phyloP scores from a whole-genome alignment of 2,113 vertebrate genomes.

The Pygoscelis antarcticus region DNA sequence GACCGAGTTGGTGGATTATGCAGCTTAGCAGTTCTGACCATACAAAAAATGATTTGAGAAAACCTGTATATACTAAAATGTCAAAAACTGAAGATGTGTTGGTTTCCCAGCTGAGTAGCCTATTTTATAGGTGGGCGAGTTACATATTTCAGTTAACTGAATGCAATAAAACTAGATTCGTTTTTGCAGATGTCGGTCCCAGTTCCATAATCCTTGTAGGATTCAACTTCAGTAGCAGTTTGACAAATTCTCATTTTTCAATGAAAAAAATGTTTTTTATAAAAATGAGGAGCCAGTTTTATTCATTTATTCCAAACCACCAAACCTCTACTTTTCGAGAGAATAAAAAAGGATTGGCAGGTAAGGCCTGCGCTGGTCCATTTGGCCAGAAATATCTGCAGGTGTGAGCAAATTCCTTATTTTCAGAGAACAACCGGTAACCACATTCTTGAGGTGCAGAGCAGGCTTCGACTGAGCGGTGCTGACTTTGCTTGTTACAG shows the following conservation, averaged over 20 bases:
- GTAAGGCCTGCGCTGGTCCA: background rate
- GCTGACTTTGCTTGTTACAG: background rate
- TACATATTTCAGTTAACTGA: background rate
- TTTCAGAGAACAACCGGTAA: background rate
- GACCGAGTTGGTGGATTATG: background rate
- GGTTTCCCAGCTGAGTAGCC: background rate
- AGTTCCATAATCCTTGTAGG: background rate
- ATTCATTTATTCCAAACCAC: background rate
- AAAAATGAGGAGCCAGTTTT: background rate
- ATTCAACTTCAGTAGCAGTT: background rate
- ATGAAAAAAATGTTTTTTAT: background rate
- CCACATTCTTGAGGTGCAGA: background rate
- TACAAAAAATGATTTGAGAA: background rate
- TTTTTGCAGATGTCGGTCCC: background rate
- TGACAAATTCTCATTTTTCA: background rate
- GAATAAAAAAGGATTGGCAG: background rate
- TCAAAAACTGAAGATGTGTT: background rate
- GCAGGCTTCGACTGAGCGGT: background rate
- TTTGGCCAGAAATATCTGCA: background rate
- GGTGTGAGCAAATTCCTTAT: background rate
- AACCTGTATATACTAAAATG: background rate
- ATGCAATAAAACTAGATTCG: background rate
- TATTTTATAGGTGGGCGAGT: background rate
- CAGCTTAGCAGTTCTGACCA: background rate
- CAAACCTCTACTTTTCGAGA: background rate